Base-by-base conservation (phyloP, 2,888 invertebrate genomes). In the Diachrysia chrysitis region DNA sequence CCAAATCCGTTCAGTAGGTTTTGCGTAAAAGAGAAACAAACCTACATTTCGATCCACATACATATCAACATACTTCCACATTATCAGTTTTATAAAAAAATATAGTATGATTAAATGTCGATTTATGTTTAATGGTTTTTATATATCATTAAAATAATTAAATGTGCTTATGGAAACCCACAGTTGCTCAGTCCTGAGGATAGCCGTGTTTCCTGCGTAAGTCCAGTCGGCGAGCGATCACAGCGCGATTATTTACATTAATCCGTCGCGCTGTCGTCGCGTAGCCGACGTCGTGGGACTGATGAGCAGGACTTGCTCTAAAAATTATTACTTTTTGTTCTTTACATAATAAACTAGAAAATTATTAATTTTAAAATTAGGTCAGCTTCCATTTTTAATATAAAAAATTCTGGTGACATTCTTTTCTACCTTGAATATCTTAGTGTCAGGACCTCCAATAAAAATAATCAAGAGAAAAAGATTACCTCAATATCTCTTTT, bases 131-230 rank as follows among this genome's bases (percentile, higher is more conserved):
- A 2, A 16, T 16, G 16, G 2, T 29, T 4, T 29, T 29, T 29
- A 29, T 4, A 29, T 29, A 5, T 29, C 29, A 2, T 2, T 14
- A 2, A 37, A 53, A 25, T 23, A 23, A 54, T 25, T 54, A 25
- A 0, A 25, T 25, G 59, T 23, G 51, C 23, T 62, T 89, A 81
- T 94, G 94, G 91, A 91, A 83, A 93, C 89, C 12, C 23, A 63
- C 66, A 53, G 55, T 78, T 73, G 79, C 83, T 80, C 85, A 82
- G 85, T 85, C 87, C 86, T 85, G 88, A 83, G 78, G 85, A 85
- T 85, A 86, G 86, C 88, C 93, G 87, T 92, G 89, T 87, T 93
- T 94, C 94, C 94, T 90, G 91, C 85, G 82, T 84, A 82, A 73
- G 75, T 75, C 79, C 81, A 78, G 73, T 69, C 62, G 83, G 84